phyloP scores from a whole-genome alignment of 2,888 invertebrate genomes.

The Campoplex nolae region DNA sequence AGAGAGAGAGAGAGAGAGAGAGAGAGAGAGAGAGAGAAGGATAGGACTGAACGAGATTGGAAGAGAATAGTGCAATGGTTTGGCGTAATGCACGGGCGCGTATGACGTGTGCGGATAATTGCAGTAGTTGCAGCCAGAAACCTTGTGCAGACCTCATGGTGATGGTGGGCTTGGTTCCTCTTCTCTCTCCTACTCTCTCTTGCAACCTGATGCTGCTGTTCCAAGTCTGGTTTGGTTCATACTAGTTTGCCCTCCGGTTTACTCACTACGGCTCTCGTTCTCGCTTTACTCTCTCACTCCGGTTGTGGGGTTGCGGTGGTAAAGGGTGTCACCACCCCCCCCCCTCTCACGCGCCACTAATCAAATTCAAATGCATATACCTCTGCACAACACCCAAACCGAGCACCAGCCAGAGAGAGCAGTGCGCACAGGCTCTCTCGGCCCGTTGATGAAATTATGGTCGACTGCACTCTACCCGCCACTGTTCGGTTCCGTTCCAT shows the following conservation, averaged over 20 bases:
- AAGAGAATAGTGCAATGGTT: conserved; percentile 58
- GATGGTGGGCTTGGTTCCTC: conserved; percentile 60
- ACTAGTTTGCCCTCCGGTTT: conserved; percentile 56
- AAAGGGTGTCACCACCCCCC: conserved; percentile 82
- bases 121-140: conserved; percentile 81
- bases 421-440: conserved; percentile 77
- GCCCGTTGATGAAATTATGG: conserved; percentile 83
- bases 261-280: conserved; percentile 51
- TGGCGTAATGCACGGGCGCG: conserved; percentile 78
- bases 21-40: conserved; percentile 46
- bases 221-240: conserved; percentile 51
- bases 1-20: conserved; percentile 27
- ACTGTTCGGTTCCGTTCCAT: conserved; percentile 66
- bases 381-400: conserved; percentile 74
- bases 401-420: conserved; percentile 43
- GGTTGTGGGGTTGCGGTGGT: conserved; percentile 81
- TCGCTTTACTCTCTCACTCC: conserved; percentile 68
- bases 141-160: conserved; percentile 73
- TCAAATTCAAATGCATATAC: conserved; percentile 84
- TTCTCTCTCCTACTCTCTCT: conserved; percentile 49
- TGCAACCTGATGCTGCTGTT: conserved; percentile 43
- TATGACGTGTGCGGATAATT: conserved; percentile 83
- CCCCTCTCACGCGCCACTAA: conserved; percentile 80
- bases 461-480: conserved; percentile 81
- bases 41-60: conserved; percentile 53